These are phyloP conservation scores for Lordiphosa stackelbergi DNA, from an alignment of 1,140 invertebrate species.

Conservation along the genomic window DNA sequence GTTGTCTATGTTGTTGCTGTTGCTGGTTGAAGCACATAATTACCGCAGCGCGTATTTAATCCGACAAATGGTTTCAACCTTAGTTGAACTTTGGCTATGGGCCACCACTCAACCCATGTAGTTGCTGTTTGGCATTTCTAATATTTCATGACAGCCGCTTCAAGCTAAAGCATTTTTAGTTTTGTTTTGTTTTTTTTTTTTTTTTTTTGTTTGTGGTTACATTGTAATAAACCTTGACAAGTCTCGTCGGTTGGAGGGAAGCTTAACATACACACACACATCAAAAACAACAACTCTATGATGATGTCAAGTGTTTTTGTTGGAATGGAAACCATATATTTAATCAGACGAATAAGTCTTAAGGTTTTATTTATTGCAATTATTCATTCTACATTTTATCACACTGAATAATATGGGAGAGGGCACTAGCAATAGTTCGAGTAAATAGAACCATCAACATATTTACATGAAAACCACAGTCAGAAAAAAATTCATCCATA, in stretches of 20 bases:
- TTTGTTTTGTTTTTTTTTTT: conserved; percentile 7
- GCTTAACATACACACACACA: conserved; percentile 1
- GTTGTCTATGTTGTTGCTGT: conserved; percentile 51
- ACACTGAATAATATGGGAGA: no score
- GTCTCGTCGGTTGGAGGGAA: conserved; percentile 26
- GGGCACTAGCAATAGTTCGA: no score
- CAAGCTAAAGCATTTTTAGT: conserved; percentile 51
- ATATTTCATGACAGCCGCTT: conserved; percentile 69
- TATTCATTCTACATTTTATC: not conserved
- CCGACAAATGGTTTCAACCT: conserved; percentile 74
- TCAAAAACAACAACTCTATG: conserved; percentile 19
- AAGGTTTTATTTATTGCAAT: conserved; percentile 14
- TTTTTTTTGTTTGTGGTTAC: conserved; percentile 48
- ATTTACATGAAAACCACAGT: no score
- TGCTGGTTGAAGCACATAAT: conserved; percentile 67
- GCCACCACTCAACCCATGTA: conserved; percentile 47
- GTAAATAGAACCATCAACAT: no score
- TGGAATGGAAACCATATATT: conserved; percentile 4
- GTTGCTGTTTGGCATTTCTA: conserved; percentile 56
- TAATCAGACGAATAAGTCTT: not conserved
- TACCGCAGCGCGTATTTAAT: conserved; percentile 74
- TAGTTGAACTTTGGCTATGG: conserved; percentile 72
- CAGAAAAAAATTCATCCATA: no score
- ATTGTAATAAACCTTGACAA: conserved; percentile 74
- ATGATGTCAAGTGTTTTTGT: conserved; percentile 57